A percentile compares a stretch with the other conserved stretches of the same genome.
Conservation (phyloP, 2,888 invertebrate genomes). For the Cistogaster globosa region DNA sequence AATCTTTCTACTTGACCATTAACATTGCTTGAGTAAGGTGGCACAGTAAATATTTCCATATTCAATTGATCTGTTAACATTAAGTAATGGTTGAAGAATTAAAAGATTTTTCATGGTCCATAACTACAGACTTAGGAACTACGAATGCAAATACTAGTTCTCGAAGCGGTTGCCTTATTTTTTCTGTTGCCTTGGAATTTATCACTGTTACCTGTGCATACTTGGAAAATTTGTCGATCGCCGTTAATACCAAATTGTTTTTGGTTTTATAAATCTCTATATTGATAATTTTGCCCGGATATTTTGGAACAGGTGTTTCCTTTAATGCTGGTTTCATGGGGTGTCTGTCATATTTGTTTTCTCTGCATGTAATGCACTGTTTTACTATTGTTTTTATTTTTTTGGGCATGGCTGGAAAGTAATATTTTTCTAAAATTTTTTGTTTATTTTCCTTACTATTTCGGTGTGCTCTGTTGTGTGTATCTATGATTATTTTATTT, state of each 20-base stretch:
- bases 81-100: constrained; percentile 21
- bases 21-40: too few relatives aligned
- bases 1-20: too few relatives aligned
- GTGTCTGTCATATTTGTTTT: constrained; percentile 14
- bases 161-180: constrained; percentile 15
- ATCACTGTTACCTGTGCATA: neutral
- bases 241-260: constrained; percentile 1
- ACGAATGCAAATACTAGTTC: constrained; percentile 1
- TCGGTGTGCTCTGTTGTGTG: neutral
- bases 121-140: constrained; percentile 1
- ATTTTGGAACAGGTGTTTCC: too few relatives aligned
- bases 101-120: constrained; percentile 26
- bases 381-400: constrained; percentile 19
- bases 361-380: neutral
- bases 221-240: constrained; percentile 13
- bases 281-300: too few relatives aligned
- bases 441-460: constrained; percentile 7
- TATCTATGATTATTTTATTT: too few relatives aligned
- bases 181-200: neutral
- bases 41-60: too few relatives aligned
- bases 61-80: too few relatives aligned
- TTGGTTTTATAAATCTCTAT: too few relatives aligned
- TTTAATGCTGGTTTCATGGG: too few relatives aligned
- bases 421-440: too few relatives aligned
- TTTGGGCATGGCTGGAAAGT: constrained; percentile 19